Conservation (phyloP, 1,140 invertebrate genomes). For the Onthophagus taurus region DNA sequence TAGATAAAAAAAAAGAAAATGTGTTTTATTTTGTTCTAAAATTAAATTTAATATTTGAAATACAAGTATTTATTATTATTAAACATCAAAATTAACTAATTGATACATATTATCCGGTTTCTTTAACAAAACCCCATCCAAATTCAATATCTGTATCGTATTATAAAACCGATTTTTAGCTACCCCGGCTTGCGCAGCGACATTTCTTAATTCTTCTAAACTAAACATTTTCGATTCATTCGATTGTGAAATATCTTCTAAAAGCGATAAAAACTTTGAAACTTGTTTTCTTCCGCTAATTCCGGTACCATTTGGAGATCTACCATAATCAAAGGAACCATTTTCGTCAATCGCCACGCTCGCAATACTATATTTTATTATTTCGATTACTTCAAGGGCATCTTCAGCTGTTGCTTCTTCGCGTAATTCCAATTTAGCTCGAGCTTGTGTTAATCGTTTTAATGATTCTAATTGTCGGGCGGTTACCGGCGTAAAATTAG, state of each 20-base stretch:
- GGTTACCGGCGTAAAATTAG: slow-evolving; percentile 58
- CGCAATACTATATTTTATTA: slow-evolving; percentile 72
- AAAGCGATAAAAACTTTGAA: slow-evolving; percentile 61
- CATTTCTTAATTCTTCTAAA: slow-evolving; percentile 62
- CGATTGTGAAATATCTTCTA: slow-evolving; percentile 54
- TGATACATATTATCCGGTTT: slow-evolving; percentile 73
- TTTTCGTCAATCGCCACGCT: slow-evolving; percentile 65
- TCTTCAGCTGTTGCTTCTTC: slow-evolving; percentile 69
- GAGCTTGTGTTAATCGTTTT: slow-evolving; percentile 76
- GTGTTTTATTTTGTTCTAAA: background rate
- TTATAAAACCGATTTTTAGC: slow-evolving; percentile 47
- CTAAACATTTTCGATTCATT: slow-evolving; percentile 63
- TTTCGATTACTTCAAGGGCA: slow-evolving; percentile 77
- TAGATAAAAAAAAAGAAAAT: no score
- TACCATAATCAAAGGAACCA: slow-evolving; percentile 56
- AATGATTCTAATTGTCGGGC: slow-evolving; percentile 80
- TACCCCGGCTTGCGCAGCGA: slow-evolving; percentile 55
- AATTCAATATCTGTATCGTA: slow-evolving; percentile 69
- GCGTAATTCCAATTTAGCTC: slow-evolving; percentile 76
- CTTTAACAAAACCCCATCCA: slow-evolving; percentile 76
- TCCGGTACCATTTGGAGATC: slow-evolving; percentile 62
- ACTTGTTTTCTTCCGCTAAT: slow-evolving; percentile 61
- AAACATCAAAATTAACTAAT: slow-evolving; percentile 35
- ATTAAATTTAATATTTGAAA: background rate
- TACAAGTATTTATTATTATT: background rate